Evolutionary conservation across 2,888 invertebrate genomes (phyloP).

Genomic region (Gymnoscelis rufifasciata): DNA sequence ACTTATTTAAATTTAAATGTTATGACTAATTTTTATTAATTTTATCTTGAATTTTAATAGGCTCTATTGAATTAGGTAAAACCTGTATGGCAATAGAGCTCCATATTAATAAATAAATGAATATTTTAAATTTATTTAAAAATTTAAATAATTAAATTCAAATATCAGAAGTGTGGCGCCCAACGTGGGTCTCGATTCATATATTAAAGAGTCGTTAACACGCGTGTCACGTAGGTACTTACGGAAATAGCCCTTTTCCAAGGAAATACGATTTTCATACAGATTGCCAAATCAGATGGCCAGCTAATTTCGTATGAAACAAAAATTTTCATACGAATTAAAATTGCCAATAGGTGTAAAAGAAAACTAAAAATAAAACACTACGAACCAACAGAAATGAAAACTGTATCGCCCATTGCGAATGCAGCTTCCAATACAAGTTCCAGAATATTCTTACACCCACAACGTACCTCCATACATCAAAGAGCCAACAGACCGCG

Average conservation of each 20-base stretch:
- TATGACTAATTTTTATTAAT: too few relatives aligned
- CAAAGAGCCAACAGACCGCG: conserved; percentile 31
- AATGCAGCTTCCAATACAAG: conserved; percentile 18
- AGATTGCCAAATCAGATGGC: conserved; percentile 7
- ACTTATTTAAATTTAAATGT: too few relatives aligned
- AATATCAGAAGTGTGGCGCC: neutral
- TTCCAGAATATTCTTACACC: conserved; percentile 25
- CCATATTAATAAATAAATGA: too few relatives aligned
- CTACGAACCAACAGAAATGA: neutral
- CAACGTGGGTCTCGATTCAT: neutral
- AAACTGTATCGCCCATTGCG: conserved; percentile 9
- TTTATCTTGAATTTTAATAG: too few relatives aligned
- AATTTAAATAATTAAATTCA: too few relatives aligned
- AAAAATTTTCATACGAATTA: too few relatives aligned
- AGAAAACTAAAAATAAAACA: neutral
- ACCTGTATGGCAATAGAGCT: too few relatives aligned
- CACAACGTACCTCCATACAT: conserved; percentile 30
- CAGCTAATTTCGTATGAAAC: too few relatives aligned
- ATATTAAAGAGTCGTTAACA: conserved; percentile 1
- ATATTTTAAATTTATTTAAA: too few relatives aligned
- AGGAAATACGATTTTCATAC: conserved; percentile 11
- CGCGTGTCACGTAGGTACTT: conserved; percentile 15
- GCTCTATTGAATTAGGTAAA: too few relatives aligned
- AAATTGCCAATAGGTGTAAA: too few relatives aligned
- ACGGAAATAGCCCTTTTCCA: conserved; percentile 7